Evolutionary conservation across 2,113 vertebrate genomes (phyloP).

Genomic region (Chaenogobius annularis): DNA sequence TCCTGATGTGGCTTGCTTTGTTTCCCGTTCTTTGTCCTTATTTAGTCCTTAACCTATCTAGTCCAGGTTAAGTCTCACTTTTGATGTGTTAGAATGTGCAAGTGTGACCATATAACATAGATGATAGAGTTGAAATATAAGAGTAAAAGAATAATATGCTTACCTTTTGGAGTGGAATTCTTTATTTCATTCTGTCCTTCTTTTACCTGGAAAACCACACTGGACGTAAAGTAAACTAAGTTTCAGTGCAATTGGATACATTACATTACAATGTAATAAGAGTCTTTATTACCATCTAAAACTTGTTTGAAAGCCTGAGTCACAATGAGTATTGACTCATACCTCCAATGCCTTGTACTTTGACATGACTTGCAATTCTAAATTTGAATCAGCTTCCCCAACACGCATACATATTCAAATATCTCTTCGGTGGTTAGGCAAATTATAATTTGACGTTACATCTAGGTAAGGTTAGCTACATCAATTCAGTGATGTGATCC

Average conservation of each 20-base stretch:
- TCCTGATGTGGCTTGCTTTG: no score
- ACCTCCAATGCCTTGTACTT: neutral
- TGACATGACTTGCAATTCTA: neutral
- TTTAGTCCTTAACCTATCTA: no score
- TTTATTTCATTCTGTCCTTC: constrained; percentile 81
- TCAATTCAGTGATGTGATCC: no score
- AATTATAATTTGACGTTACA: neutral
- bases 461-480: neutral
- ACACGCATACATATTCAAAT: neutral
- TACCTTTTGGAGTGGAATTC: constrained; percentile 80
- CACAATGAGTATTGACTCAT: neutral
- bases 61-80: no score
- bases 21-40: no score
- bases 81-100: no score
- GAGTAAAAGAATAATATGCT: constrained; percentile 23
- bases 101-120: no score
- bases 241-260: neutral
- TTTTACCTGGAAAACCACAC: constrained; percentile 76
- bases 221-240: neutral
- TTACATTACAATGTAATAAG: neutral
- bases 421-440: no score
- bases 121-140: no score
- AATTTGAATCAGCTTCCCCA: neutral
- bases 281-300: neutral
- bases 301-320: neutral